A percentile compares a stretch with the other conserved stretches of the same genome.
phyloP scores from a whole-genome alignment of 35 echinoderm and acorn worm genomes.

The Anneissia japonica region DNA sequence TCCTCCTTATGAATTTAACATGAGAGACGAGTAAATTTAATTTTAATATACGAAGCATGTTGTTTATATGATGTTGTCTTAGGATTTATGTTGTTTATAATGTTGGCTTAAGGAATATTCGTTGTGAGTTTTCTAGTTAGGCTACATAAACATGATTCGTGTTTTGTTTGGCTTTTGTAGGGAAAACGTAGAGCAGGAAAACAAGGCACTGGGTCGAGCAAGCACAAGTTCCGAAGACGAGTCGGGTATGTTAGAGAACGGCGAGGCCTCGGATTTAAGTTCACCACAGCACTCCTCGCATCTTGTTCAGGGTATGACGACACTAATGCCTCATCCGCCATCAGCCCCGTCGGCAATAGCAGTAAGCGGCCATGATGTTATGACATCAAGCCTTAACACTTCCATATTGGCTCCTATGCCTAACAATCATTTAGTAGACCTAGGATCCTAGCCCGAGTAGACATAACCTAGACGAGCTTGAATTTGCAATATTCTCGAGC shows the following conservation, averaged over 20 bases:
- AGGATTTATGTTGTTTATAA: too few species aligned
- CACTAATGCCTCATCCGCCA: not conserved
- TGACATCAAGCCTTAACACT: not conserved
- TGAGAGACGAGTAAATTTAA: too few species aligned
- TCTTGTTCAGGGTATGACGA: not conserved
- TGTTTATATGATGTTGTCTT: too few species aligned
- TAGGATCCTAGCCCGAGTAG: not conserved
- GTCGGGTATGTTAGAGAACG: not conserved
- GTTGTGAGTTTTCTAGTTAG: not conserved
- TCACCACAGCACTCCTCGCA: not conserved
- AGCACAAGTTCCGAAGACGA: constrained; percentile 44
- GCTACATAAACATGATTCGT: not conserved
- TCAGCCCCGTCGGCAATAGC: not conserved
- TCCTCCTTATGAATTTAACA: not conserved
- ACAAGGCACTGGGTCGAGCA: constrained; percentile 22
- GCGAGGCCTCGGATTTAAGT: not conserved
- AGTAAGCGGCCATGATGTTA: not conserved
- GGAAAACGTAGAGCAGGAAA: constrained; percentile 45
- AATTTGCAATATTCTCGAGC: not conserved
- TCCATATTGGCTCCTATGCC: not conserved
- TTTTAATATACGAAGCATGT: too few species aligned
- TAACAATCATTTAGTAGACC: not conserved
- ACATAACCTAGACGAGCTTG: not conserved
- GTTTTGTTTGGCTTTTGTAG: constrained; percentile 7
- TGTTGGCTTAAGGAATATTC: too few species aligned